Evolutionary conservation across 1,140 invertebrate genomes (phyloP).

Genomic region (Drosophila pruinosa): DNA sequence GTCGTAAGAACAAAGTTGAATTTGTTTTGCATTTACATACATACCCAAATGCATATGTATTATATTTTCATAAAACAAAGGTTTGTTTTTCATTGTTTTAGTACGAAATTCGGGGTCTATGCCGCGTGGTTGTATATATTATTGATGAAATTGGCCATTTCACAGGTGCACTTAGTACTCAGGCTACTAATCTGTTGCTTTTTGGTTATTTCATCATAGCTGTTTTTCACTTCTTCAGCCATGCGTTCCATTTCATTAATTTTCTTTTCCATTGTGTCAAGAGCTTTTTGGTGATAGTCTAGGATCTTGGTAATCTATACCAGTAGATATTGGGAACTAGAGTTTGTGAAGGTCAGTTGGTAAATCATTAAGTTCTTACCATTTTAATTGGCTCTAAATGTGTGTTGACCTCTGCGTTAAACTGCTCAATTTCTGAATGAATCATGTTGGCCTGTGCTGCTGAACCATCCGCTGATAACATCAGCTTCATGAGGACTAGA

Average conservation of each 20-base stretch:
- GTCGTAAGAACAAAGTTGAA: conserved; percentile 65
- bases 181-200: not conserved
- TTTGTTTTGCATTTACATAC: conserved; percentile 49
- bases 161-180: not conserved
- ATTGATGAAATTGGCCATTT: not conserved
- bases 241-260: conserved; percentile 7
- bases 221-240: not conserved
- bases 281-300: conserved; percentile 19
- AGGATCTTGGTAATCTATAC: conserved; percentile 36
- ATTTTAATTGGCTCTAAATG: not conserved
- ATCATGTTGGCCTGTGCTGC: conserved; percentile 31
- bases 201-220: conserved; percentile 5
- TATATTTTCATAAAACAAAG: conserved; percentile 18
- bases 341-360: too few species aligned
- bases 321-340: not conserved
- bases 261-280: conserved; percentile 37
- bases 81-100: too few species aligned
- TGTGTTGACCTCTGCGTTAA: not conserved
- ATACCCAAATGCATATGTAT: conserved; percentile 36
- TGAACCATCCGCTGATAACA: conserved; percentile 37
- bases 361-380: conserved; percentile 12
- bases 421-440: conserved; percentile 27
- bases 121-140: not conserved
- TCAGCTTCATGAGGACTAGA: conserved; percentile 20
- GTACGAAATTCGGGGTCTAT: too few species aligned